Base-by-base conservation (phyloP, 2,797 vertebrate genomes). In the Chelmon rostratus region DNA sequence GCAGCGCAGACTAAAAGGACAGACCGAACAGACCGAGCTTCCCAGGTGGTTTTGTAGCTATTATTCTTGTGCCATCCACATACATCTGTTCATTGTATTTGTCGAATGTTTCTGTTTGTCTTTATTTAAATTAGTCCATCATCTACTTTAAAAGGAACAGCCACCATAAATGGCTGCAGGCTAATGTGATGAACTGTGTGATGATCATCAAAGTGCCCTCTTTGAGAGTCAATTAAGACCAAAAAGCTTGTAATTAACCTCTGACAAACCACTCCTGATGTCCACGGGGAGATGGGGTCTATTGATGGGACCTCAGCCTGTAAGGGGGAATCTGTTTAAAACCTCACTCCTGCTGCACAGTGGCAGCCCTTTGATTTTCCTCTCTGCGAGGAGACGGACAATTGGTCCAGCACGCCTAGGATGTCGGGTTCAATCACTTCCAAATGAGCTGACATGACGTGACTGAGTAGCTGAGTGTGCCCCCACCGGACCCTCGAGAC, bases 381-480 rank as follows among this genome's bases (percentile, higher is more conserved):
- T 23, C 31, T 57, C 37, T 3, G 7, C 2, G 16, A 57, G 18
- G 21, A 44, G 79, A 82, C 87, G 84, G 78, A 59, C 71, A 83
- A 76, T 58, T 77, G 76, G 61, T 54, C 33, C 59, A 15, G 59
- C 62, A 62, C 70, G 76, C 53, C 37, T 38, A 21, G 38, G 68
- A 83, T 21, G 77, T 83, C 76, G 1, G 18, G 72, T 74, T 81
- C 76, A 79, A 80, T 88, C 83, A 59, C 66, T 72, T 84, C 70
- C 68, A 80, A 89, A 81, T 71, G 75, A 88, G 85, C 44, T n/a
- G 64, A 79, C 78, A 68, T 63, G 66, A 79, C 72, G 12, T 74
- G 82, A 84, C 70, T 52, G 76, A 83, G 49, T 12, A 4, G 71
- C 42, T 23, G 47, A 57, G 67, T 65, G 65, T 23, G 58, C 84